phyloP scores from a whole-genome alignment of 2,113 vertebrate species.

The Hippocampus barbouri region DNA sequence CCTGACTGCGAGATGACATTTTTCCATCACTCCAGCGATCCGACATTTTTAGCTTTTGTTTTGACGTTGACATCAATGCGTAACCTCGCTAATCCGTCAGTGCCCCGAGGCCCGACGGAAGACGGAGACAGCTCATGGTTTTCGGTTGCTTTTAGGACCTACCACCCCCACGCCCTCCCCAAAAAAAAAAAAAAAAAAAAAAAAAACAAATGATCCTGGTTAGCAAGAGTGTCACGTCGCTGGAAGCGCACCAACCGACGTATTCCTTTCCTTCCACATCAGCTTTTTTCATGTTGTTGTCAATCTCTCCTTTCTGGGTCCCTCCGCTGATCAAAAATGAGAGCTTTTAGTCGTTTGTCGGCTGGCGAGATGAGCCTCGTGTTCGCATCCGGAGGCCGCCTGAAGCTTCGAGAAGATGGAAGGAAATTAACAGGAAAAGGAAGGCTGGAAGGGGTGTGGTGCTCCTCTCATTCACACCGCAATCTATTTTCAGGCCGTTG shows the following conservation, averaged over 20 bases:
- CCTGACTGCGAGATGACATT: conserved; percentile 21
- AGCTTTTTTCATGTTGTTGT: conserved; percentile 30
- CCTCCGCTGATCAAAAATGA: conserved; percentile 44
- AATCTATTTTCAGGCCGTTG: conserved; percentile 30
- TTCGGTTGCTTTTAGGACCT: conserved; percentile 45
- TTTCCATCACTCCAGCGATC: conserved; percentile 48
- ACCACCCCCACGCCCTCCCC: background rate
- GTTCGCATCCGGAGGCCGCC: conserved; percentile 14
- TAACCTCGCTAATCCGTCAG: conserved; percentile 48
- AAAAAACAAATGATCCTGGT: no score
- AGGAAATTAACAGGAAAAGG: conserved; percentile 13
- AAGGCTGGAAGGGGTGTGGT: background rate
- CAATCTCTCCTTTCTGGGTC: conserved; percentile 29
- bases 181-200: background rate
- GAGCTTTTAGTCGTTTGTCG: conserved; percentile 44
- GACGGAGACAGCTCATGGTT: conserved; percentile 53
- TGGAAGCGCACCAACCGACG: conserved; percentile 5
- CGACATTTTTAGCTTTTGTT: conserved; percentile 39
- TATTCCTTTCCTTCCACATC: conserved; percentile 46
- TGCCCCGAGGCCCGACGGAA: conserved; percentile 29
- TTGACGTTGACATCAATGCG: conserved; percentile 37
- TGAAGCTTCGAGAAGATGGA: conserved; percentile 26
- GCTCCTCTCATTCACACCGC: conserved; percentile 15
- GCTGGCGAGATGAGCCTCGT: conserved; percentile 25
- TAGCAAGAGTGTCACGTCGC: background rate